Conservation (phyloP, 2,113 vertebrate genomes). For the Azemiops feae region DNA sequence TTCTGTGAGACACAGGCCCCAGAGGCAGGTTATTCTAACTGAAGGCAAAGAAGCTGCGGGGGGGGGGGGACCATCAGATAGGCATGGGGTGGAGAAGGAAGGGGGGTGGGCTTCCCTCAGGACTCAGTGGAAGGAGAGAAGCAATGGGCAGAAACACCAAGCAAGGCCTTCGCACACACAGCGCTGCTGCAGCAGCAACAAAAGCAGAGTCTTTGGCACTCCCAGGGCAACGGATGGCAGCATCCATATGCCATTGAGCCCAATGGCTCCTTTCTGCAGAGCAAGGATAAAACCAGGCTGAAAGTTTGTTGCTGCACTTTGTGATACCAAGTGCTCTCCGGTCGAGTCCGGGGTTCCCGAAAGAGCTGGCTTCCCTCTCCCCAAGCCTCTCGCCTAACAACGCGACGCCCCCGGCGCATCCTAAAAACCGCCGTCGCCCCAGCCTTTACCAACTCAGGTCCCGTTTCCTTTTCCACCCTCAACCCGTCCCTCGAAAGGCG, state of each 20-base stretch:
- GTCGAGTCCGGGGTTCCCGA: neutral
- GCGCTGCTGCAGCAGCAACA: neutral
- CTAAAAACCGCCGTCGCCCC: neutral
- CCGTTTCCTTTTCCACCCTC: neutral
- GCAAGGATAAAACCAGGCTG: neutral
- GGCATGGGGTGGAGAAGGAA: neutral
- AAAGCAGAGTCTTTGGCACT: neutral
- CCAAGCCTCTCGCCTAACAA: neutral
- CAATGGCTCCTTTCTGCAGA: neutral
- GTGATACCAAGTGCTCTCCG: neutral
- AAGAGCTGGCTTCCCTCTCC: neutral
- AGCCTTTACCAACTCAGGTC: too few relatives aligned
- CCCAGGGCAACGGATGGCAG: neutral
- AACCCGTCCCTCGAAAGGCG: fast-evolving
- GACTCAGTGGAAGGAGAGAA: neutral
- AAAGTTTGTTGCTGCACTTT: constrained; percentile 7
- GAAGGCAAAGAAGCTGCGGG: neutral
- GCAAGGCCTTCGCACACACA: neutral
- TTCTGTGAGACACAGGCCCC: neutral
- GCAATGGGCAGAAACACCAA: neutral
- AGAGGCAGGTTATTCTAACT: neutral
- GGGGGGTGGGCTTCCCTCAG: neutral
- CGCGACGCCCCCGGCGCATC: neutral
- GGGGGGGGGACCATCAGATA: too few relatives aligned
- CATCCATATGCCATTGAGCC: neutral